Conservation (phyloP, 1,140 invertebrate species). For the Diabrotica virgifera region DNA sequence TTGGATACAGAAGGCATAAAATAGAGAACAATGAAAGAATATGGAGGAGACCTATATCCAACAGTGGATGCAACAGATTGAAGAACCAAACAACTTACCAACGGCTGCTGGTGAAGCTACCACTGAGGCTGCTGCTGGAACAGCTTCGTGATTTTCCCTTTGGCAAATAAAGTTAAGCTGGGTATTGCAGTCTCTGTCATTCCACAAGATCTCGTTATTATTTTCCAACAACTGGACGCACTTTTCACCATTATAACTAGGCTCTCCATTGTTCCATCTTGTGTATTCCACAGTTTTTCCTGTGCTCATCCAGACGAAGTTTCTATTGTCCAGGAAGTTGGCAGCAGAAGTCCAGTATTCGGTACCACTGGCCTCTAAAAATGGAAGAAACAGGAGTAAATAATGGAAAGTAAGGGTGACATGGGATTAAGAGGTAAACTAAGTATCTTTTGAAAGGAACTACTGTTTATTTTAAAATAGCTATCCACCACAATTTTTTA, state of each 20-base stretch:
- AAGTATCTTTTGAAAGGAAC: no score
- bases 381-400: not conserved
- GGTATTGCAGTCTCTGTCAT: conserved; percentile 9
- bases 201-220: conserved; percentile 4
- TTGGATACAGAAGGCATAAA: no score
- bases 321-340: conserved; percentile 5
- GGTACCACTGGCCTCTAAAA: conserved; percentile 5
- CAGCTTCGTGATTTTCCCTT: not conserved
- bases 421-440: not conserved
- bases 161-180: conserved; percentile 12
- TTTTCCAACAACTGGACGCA: not conserved
- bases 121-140: not conserved
- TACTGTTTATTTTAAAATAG: no score
- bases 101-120: not conserved
- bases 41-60: no score
- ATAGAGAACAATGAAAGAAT: no score
- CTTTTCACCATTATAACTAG: conserved; percentile 1
- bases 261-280: conserved; percentile 8
- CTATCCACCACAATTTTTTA: no score
- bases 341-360: conserved; percentile 9
- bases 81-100: not conserved
- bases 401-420: not conserved
- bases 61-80: no score
- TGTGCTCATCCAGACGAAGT: conserved; percentile 9
- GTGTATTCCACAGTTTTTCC: conserved; percentile 6